Evolutionary conservation across 2,888 invertebrate genomes (phyloP).

Genomic region (Drosophila neutralis): DNA sequence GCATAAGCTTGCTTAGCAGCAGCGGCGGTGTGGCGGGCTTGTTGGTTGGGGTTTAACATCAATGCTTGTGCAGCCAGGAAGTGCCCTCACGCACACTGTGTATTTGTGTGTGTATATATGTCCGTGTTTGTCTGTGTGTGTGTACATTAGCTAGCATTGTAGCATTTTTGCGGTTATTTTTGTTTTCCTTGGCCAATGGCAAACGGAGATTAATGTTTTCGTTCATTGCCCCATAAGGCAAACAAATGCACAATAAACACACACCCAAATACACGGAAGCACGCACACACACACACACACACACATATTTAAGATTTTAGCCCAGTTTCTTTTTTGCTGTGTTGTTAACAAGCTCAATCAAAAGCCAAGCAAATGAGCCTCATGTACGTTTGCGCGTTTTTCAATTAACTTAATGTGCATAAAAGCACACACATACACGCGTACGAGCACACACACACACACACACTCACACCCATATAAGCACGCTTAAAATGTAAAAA

Average conservation of each 20-base stretch:
- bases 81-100: conserved; percentile 15
- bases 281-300: conserved; percentile 1
- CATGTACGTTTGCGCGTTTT: conserved; percentile 63
- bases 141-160: conserved; percentile 47
- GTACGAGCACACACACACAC: conserved; percentile 8
- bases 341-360: conserved; percentile 58
- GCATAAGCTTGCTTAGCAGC: conserved; percentile 57
- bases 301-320: conserved; percentile 7
- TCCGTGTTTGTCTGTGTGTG: conserved; percentile 17
- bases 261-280: conserved; percentile 5
- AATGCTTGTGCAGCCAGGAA: conserved; percentile 50
- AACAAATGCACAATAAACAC: conserved; percentile 47
- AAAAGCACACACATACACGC: conserved; percentile 41
- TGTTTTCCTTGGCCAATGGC: conserved; percentile 73
- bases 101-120: not conserved
- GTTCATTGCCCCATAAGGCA: conserved; percentile 63
- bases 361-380: conserved; percentile 56
- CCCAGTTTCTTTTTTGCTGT: conserved; percentile 14
- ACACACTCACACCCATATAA: conserved; percentile 5
- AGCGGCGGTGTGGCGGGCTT: not conserved
- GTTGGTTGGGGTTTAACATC: not conserved
- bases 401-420: conserved; percentile 79
- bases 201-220: conserved; percentile 83
- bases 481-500: conserved; percentile 49
- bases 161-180: conserved; percentile 47